Base-by-base conservation (phyloP, 1,140 invertebrate genomes). In the Ceratina japonica region DNA sequence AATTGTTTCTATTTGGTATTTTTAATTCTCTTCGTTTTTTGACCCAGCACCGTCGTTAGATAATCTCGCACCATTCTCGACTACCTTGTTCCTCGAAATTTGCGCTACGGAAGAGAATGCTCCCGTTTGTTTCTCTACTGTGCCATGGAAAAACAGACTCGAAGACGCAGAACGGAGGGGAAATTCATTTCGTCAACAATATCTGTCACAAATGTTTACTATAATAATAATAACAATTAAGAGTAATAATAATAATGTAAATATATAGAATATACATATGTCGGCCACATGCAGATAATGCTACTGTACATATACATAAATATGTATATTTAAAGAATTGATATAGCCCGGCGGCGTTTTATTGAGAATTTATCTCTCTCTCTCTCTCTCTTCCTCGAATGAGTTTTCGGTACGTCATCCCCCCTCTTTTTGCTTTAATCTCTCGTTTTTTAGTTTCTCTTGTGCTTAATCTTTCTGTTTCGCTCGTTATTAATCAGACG, bases 361-460 rank as follows among this genome's bases (percentile, higher is more conserved):
- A 92, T 92, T 92, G 91, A 91, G 91, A 91, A 91, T 44, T 44
- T 44, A 87, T 88, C 80, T 86, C 65, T 73, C 2, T 54, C 15
- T 66, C 20, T 51, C 1, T 66, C 44, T 66, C n/a, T 51, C 12
- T 49, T 49, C 31, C 37, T 66, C n/a, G 13, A 81, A 83, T 84
- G 86, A 84, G 74, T 85, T 79, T 83, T 66, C 82, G 82, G 24
- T 84, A 71, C 83, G 81, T 82, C 88, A 80, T 86, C 88, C 91
- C 90, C 89, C 91, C 91, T 91, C 90, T 92, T 91, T 91, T 91
- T 91, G 90, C 89, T 92, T 90, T 85, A 83, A 91, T 90, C 87
- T 91, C 90, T 80, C 77, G 44, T 79, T 72, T 56, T 66, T 58
- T 31, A 58, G 12, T 16, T 18, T 10, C 15, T 31, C 22, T 37